Base-by-base conservation (phyloP, 64 coral and sea anemone species). In the Catalaphyllia jardinei region DNA sequence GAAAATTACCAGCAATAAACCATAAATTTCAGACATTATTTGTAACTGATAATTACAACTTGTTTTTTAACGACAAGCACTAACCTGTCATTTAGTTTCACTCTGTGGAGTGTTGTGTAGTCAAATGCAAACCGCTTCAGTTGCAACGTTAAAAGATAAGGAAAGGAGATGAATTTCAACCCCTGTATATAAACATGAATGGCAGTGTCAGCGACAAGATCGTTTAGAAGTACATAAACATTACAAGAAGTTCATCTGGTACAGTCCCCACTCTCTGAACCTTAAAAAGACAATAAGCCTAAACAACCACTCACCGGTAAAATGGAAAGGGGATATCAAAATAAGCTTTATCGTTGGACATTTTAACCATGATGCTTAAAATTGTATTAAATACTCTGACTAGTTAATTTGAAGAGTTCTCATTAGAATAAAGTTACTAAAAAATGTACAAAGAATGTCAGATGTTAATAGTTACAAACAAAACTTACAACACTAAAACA, bases 121-220 rank as follows among this genome's bases (percentile, higher is more conserved):
- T 99, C 97, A 88, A 99, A 99, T 74, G 97, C 97, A 93, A 99
- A 99, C 38, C 97, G 75, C 62, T 99, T 99, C 24, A 99, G 85
- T 93, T 99, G 97, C 72, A 99, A 88, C 1, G 97, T 95, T 10
- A 99, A 73, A 42, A 99, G 88, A 65, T 91, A 90, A 28, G 97
- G 97, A 54, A 99, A 99, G 13, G 87, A 93, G 16, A 89, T 82
- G 54, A 99, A 99, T 30, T 99, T 99, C 20, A 99, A 75, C 4
- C 97, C 97, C 97, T 99, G 76, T 79, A 52, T 82, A n/a, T 7
- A 52, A 86, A 88, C 57, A 82, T 50, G 10, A 83, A 10, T 19
- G 28, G 15, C 27, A 31, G 3, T 31, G 35, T 62, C 0, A 31
- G 61, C 10, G 10, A 16, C 15, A 57, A 11, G 12, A 57, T 12